A percentile compares a stretch with the other conserved stretches of the same genome.
Conservation (phyloP, 1,140 invertebrate species). For the Dufourea novaeangliae region DNA sequence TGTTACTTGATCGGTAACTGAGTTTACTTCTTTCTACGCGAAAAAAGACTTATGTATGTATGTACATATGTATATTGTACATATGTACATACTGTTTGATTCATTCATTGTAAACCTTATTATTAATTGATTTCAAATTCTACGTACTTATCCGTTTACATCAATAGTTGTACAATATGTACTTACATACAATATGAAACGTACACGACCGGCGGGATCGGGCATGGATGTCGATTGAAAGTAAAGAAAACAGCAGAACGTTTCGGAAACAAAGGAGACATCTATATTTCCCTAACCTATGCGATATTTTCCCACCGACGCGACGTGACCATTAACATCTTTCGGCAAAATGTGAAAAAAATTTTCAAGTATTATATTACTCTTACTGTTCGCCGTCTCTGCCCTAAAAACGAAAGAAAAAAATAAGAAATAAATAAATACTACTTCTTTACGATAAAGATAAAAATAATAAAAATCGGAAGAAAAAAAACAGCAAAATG, state of each 20-base stretch:
- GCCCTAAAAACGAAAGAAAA: not conserved
- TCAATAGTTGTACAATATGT: no score
- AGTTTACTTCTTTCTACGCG: not conserved
- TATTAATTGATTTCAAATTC: not conserved
- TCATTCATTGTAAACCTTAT: no score
- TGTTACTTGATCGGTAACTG: not conserved
- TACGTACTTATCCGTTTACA: no score
- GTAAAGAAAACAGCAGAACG: not conserved
- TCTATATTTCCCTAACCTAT: not conserved
- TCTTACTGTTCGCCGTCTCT: not conserved
- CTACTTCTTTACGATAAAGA: not conserved
- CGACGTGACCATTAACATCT: not conserved
- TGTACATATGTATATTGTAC: no score
- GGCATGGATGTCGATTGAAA: not conserved
- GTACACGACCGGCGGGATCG: no score
- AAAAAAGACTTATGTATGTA: no score
- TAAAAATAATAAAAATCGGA: not conserved
- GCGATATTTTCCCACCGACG: not conserved
- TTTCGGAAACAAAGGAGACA: slow-evolving; percentile 14
- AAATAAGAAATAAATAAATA: not conserved
- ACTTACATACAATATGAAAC: no score
- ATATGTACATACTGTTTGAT: no score
- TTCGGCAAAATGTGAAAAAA: slow-evolving; percentile 29
- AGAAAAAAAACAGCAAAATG: not conserved
- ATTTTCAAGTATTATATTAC: not conserved